Evolutionary conservation across 2,797 vertebrate genomes (phyloP), one percentile per base, ranked within the genome.

Genomic region (Taenioides sp.): DNA sequence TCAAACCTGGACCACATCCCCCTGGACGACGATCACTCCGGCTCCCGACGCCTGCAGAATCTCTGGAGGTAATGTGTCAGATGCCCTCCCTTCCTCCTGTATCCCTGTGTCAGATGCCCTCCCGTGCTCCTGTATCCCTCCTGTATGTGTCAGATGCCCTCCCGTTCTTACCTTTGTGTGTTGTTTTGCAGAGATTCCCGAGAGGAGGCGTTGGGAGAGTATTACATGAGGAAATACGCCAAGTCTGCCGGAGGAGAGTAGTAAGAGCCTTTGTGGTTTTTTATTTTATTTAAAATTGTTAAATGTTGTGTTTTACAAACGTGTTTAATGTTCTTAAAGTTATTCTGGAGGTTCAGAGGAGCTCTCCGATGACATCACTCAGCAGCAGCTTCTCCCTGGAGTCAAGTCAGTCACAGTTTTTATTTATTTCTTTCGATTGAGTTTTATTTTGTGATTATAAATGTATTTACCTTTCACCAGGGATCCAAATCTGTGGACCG

Each of bases 171-270:
- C 3, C 40, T 65, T 1, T 2, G 5, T 4, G 1, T 64, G 20
- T 72, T 82, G 59, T 78, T 50, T 76, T 76, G 0, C 89, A 98
- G 97, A 87, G 97, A 98, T 76, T 96, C 97, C 76, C 92, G 96
- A 4, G 97, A 97, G 76, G 97, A 98, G 84, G 97, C 97, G 1
- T 72, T 98, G 82, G 97, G 97, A 1, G 97, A 98, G 74, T 99
- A 98, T 80, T 98, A 98, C 88, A 99, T 98, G 97, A 97, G 97
- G 84, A 99, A 98, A 85, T 99, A 98, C 0, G 97, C 97, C 80
- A 97, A 98, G 80, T 95, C 96, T 0, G 95, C 97, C 0, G 94
- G 93, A 71, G 96, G 96, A 0, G 97, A 98, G 68, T 95, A 96
- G 97, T 98, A 88, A 95, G 96, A 94, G 6, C 69, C 14, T 5